Evolutionary conservation across 1,140 invertebrate species (phyloP).

Genomic region (Sinella curviseta): DNA sequence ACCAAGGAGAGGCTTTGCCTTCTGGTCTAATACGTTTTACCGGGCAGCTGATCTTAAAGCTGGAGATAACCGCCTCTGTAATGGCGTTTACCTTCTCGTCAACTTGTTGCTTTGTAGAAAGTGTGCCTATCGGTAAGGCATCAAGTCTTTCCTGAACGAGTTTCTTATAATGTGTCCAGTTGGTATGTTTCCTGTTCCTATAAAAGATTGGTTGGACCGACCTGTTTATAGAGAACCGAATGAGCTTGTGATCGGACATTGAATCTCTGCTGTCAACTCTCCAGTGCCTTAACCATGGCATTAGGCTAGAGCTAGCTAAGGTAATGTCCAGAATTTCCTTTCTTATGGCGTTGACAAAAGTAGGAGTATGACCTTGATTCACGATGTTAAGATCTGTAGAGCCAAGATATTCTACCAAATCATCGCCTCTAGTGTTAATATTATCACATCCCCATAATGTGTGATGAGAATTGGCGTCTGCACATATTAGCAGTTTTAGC

Average conservation of each 20-base stretch:
- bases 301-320: not conserved
- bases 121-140: not conserved
- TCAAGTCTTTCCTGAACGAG: not conserved
- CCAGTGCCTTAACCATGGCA: conserved; percentile 10
- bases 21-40: not conserved
- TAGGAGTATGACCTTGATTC: conserved; percentile 28
- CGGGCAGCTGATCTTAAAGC: conserved; percentile 17
- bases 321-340: conserved; percentile 38
- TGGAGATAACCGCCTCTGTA: not conserved
- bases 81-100: not conserved
- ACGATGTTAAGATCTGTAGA: not conserved
- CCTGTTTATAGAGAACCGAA: not conserved
- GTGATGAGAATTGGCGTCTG: conserved; percentile 40
- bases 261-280: conserved; percentile 28
- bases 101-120: not conserved
- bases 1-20: not conserved
- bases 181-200: conserved; percentile 31
- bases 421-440: conserved; percentile 24
- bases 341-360: conserved; percentile 22
- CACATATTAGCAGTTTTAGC: conserved; percentile 27
- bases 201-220: not conserved
- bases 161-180: conserved; percentile 14
- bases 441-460: conserved; percentile 35
- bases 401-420: conserved; percentile 29
- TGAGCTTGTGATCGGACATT: conserved; percentile 33